These are phyloP conservation scores for Actinostola sp. DNA, from an alignment of 92 coral and sea anemone genomes.

Conservation along the genomic window DNA sequence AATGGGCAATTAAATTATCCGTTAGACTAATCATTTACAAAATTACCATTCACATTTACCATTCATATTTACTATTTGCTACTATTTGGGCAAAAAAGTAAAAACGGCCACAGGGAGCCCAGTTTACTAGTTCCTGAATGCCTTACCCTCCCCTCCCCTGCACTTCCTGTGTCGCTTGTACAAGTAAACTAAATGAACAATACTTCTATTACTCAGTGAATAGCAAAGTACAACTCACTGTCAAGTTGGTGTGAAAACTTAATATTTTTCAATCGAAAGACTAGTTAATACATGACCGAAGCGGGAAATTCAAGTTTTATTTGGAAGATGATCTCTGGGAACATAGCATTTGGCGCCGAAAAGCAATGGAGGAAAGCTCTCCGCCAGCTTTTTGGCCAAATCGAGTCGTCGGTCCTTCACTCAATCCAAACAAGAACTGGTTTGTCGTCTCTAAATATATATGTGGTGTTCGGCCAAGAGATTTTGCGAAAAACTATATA, in stretches of 20 bases:
- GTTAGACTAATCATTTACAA: no score
- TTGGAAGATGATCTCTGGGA: background rate
- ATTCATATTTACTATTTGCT: no score
- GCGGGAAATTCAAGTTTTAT: conserved; percentile 40
- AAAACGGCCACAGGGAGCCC: no score
- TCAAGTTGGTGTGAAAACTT: conserved; percentile 17
- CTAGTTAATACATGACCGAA: conserved; percentile 22
- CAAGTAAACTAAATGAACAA: no score
- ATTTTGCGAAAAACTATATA: conserved; percentile 7
- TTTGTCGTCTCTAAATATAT: conserved; percentile 3
- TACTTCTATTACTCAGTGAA: no score
- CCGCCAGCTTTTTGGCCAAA: conserved; percentile 5
- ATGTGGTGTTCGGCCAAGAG: conserved; percentile 13
- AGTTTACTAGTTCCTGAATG: no score
- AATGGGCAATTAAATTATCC: no score
- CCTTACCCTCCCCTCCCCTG: no score
- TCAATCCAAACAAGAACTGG: conserved; percentile 21
- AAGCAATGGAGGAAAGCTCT: conserved; percentile 10
- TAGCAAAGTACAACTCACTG: no score
- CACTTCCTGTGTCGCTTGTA: no score
- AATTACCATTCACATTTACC: no score
- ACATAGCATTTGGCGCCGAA: conserved; percentile 4
- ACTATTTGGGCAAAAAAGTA: no score
- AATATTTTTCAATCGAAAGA: conserved; percentile 10
- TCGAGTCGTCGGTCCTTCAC: conserved; percentile 1